Base-by-base conservation (phyloP, 2,113 vertebrate species). In the Rhinopomastus cyanomelas region DNA sequence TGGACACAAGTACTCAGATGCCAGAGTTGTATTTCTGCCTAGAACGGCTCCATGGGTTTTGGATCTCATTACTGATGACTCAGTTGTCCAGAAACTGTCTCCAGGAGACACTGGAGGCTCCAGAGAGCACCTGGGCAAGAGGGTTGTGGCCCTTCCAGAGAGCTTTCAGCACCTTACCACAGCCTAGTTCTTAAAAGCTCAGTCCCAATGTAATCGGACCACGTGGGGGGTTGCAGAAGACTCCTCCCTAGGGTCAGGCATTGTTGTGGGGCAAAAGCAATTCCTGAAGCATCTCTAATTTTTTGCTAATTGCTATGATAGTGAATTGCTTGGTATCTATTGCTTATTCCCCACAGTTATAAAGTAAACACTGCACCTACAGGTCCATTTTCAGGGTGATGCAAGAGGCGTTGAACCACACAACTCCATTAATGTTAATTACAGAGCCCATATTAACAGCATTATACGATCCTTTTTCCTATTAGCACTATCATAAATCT, bases 391-490 rank as follows among this genome's bases (percentile, higher is more conserved):
- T 78, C 52, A 91, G 83, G 79, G 74, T 80, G 81, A 65, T 77
- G 60, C 68, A 30, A 59, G 77, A 39, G 68, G 57, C 44, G 49
- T 87, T 93, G 87, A 88, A 81, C 83, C 81, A 80, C 9, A 2
- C 12, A 8, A 48, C 52, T 73, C 34, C 69, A 92, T 90, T 94
- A 94, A 74, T 87, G 82, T 93, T 96, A 94, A 93, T 96, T 91
- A 87, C 36, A 51, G 49, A 84, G 72, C 49, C 56, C 30, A 29
- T 88, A 89, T 92, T 93, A 95, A 90, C 83, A 60, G 65, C 57
- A 34, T 92, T 89, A 72, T 85, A 71, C 2, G 2, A 91, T 94
- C 68, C 42, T 85, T 84, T 90, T 87, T 73, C 60, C 90, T 94
- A 36, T 94, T 94, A 94, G 61, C 56, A 20, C 65, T 57, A 44